Conservation (phyloP, 1,140 invertebrate species). For the Asobara japonica region DNA sequence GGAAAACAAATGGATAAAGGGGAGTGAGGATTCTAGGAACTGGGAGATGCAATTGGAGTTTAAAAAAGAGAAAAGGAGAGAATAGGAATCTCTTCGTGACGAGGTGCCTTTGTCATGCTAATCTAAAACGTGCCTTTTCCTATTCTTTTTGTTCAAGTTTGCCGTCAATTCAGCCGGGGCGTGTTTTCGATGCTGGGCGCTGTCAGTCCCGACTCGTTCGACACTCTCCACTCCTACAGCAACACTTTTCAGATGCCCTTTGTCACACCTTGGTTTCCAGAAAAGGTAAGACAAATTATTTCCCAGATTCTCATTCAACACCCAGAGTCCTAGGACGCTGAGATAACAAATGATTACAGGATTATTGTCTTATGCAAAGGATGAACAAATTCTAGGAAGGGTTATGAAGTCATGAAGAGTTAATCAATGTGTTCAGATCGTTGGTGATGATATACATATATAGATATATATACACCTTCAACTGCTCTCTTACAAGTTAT, state of each 20-base stretch:
- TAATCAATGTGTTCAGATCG: no score
- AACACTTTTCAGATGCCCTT: slow-evolving; percentile 98
- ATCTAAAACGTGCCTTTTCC: slow-evolving; percentile 32
- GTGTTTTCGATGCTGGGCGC: slow-evolving; percentile 91
- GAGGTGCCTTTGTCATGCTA: slow-evolving; percentile 34
- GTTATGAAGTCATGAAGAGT: no score
- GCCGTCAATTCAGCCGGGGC: slow-evolving; percentile 88
- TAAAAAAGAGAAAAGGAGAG: slow-evolving; percentile 15
- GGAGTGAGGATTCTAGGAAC: background rate
- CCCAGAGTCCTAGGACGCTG: no score
- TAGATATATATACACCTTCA: no score
- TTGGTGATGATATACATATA: no score
- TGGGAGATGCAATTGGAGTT: background rate
- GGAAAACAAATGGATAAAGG: background rate
- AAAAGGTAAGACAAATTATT: slow-evolving; percentile 76
- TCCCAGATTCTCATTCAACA: background rate
- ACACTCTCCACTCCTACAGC: slow-evolving; percentile 93
- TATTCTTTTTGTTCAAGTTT: slow-evolving; percentile 77
- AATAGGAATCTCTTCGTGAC: slow-evolving; percentile 11
- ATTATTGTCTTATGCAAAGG: no score
- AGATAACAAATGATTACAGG: no score
- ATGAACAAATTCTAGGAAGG: no score
- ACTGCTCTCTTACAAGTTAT: no score
- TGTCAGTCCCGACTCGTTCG: slow-evolving; percentile 91
- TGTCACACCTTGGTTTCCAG: slow-evolving; percentile 91